Evolutionary conservation across 1,140 invertebrate species (phyloP).

Genomic region (Caerostris extrusa): DNA sequence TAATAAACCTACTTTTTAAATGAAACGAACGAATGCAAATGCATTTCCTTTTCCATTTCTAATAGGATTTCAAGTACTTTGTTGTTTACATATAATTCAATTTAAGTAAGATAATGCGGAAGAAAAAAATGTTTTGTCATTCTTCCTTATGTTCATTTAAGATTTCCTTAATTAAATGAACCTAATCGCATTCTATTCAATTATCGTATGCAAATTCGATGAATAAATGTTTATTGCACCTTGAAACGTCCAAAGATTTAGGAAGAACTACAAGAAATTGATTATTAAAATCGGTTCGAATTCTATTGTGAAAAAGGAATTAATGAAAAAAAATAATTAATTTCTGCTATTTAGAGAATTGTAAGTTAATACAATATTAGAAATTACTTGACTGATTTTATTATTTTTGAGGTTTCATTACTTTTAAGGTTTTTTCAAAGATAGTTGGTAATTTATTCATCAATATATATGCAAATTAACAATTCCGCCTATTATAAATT

Average conservation of each 20-base stretch:
- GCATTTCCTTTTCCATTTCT: neutral
- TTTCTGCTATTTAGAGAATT: no score
- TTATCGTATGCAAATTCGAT: neutral
- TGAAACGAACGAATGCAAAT: neutral
- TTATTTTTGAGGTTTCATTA: no score
- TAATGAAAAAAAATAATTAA: no score
- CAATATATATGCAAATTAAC: no score
- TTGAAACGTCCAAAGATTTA: neutral
- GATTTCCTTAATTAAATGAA: neutral
- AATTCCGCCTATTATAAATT: no score
- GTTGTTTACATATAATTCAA: neutral
- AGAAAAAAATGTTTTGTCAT: neutral
- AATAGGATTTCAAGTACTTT: neutral
- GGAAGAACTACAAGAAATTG: no score
- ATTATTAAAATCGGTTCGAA: no score
- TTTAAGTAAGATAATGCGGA: neutral
- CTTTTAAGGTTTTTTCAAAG: no score
- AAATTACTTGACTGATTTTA: no score
- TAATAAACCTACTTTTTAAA: neutral
- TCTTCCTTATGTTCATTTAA: neutral
- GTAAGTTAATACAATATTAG: no score
- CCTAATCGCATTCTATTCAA: neutral
- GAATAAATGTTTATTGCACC: neutral
- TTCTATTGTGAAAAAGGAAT: no score
- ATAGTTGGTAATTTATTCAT: no score